Evolutionary conservation across 2,888 invertebrate species (phyloP), one percentile per base, ranked within the genome.

Genomic region (Piscicola geometra): DNA sequence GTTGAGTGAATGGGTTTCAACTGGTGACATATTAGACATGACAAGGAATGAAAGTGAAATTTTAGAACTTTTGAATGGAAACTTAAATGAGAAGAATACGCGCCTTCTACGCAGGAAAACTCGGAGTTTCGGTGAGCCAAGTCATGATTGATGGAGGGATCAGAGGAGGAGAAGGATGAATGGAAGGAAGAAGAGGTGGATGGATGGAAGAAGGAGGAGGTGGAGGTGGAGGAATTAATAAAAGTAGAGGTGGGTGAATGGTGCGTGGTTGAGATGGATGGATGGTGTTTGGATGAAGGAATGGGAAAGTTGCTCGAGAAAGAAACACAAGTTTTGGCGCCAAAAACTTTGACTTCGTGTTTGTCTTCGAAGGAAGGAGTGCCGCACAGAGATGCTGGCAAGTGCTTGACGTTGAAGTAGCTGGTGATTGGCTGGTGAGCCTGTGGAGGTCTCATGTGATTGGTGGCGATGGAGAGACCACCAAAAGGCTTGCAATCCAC

Each of bases 341-440:
- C 50, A 21, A 15, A 47, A 47, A 47, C 50, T 47, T 47, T 47
- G 21, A 47, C 50, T 47, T 47, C 50, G 9, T 47, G 50, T n/a
- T n/a, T n/a, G n/a, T n/a, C n/a, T n/a, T n/a, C n/a, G n/a, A n/a
- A n/a, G 50, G 50, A 47, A 21, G 9, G 9, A 15, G 50, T 47
- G 50, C 21, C 21, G 50, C 21, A 47, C 50, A 15, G 50, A 15
- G 9, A 21, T 21, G 12, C 21, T 15, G 9, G 50, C 12, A 47
- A 47, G 9, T 47, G 50, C 9, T 47, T 47, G 50, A 47, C 50
- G 21, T 21, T 15, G 21, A 47, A 47, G 21, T 47, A 47, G 50
- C 50, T 47, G 9, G 50, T 47, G 50, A 47, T 47, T 47, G 50
- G 50, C 50, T 47, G 50, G 50, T 47, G 50, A 47, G 50, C 50